Conservation (phyloP, 2,888 invertebrate genomes). For the Onthophagus sagittarius region DNA sequence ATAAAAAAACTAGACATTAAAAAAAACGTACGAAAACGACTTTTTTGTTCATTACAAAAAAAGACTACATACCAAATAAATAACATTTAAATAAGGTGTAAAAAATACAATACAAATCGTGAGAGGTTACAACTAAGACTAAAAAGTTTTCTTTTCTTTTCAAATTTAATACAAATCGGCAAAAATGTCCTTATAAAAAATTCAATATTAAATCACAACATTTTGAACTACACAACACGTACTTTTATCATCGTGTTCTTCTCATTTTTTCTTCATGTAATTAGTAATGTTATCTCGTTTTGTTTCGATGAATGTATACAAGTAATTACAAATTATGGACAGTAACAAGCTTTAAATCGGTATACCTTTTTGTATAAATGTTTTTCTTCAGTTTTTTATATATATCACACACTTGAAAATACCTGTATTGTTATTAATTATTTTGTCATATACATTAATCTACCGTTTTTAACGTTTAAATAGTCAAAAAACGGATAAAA, state of each 20-base stretch:
- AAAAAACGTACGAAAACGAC: slow-evolving; percentile 16
- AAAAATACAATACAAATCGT: slow-evolving; percentile 24
- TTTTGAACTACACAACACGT: slow-evolving; percentile 26
- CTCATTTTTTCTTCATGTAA: neutral
- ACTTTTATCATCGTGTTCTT: slow-evolving; percentile 15
- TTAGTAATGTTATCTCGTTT: neutral
- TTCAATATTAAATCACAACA: slow-evolving; percentile 25
- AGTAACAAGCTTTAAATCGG: slow-evolving; percentile 36
- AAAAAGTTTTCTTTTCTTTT: slow-evolving; percentile 14
- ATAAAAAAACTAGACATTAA: neutral
- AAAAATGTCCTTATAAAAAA: slow-evolving; percentile 26
- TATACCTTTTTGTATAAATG: slow-evolving; percentile 21
- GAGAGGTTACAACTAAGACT: slow-evolving; percentile 25
- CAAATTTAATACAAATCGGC: slow-evolving; percentile 26
- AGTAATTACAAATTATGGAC: slow-evolving; percentile 37
- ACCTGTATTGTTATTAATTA: slow-evolving; percentile 37
- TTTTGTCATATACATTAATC: slow-evolving; percentile 21
- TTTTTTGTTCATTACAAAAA: slow-evolving; percentile 22
- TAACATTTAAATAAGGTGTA: slow-evolving; percentile 27
- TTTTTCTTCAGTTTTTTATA: slow-evolving; percentile 21
- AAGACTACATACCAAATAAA: slow-evolving; percentile 24
- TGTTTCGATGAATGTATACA: slow-evolving; percentile 28
- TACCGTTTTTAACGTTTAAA: neutral
- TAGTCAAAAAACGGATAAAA: neutral
- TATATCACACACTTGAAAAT: slow-evolving; percentile 44